Evolutionary conservation across 1,140 invertebrate genomes (phyloP).

Genomic region (Zophobas morio): DNA sequence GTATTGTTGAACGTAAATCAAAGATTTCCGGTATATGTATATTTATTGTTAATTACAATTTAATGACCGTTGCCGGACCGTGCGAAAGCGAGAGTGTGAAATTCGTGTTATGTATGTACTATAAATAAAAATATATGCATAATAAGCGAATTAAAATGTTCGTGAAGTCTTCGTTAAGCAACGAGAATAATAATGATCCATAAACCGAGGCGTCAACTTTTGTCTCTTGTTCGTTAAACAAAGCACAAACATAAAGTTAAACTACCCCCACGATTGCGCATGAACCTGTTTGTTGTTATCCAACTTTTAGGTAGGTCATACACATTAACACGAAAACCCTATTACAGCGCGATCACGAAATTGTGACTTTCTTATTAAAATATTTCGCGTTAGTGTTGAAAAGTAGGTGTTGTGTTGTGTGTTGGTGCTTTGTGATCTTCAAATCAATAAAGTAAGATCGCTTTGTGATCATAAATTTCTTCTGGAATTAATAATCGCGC

Average conservation of each 20-base stretch:
- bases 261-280: neutral
- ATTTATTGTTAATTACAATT: no score
- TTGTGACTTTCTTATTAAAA: neutral
- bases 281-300: neutral
- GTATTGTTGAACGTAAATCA: no score
- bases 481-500: neutral
- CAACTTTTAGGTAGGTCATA: constrained; percentile 8
- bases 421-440: neutral
- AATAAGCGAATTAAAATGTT: no score
- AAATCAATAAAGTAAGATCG: neutral
- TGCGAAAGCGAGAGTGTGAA: no score
- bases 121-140: neutral
- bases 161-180: no score
- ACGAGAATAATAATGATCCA: neutral
- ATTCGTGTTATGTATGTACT: neutral
- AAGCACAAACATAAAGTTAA: neutral
- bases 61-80: no score
- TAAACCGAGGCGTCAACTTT: neutral
- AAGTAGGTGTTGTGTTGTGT: constrained; percentile 8
- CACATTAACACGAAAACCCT: constrained; percentile 4
- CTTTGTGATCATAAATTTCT: constrained; percentile 3
- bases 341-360: constrained; percentile 4
- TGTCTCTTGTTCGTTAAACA: neutral
- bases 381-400: neutral
- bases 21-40: no score